A percentile compares a stretch with the other conserved stretches of the same genome.
phyloP scores from a whole-genome alignment of 2,888 invertebrate species.

The Nymphalis c-album region DNA sequence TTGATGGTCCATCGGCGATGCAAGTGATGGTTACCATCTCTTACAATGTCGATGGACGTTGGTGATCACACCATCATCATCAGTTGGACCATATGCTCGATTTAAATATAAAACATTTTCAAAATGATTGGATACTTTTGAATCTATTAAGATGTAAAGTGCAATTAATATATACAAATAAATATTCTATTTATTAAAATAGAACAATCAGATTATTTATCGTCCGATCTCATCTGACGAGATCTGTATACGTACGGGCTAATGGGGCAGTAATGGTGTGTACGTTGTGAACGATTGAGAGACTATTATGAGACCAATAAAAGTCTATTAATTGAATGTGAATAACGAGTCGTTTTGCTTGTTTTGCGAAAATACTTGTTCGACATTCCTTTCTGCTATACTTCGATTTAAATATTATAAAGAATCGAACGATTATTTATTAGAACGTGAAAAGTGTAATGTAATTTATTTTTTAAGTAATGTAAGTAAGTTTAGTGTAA shows the following conservation, averaged over 20 bases:
- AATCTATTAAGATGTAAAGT: too few relatives aligned
- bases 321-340: slow-evolving; percentile 3
- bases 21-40: too few relatives aligned
- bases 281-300: slow-evolving; percentile 6
- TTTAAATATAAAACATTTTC: too few relatives aligned
- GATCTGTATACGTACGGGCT: slow-evolving; percentile 9
- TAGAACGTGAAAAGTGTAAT: neutral
- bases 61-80: too few relatives aligned
- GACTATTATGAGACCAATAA: slow-evolving; percentile 9
- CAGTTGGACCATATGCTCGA: too few relatives aligned
- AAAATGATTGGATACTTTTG: too few relatives aligned
- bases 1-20: too few relatives aligned
- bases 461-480: neutral
- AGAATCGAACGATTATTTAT: neutral
- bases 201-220: slow-evolving; percentile 4
- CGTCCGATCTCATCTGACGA: slow-evolving; percentile 11
- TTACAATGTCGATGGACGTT: too few relatives aligned
- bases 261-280: slow-evolving; percentile 7
- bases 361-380: neutral
- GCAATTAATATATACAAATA: too few relatives aligned
- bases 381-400: neutral
- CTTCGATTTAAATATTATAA: neutral
- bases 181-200: too few relatives aligned
- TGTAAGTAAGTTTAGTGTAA: too few relatives aligned
- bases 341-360: neutral